Base-by-base conservation (phyloP, 2,113 vertebrate species). In the Cyphotilapia sp. region DNA sequence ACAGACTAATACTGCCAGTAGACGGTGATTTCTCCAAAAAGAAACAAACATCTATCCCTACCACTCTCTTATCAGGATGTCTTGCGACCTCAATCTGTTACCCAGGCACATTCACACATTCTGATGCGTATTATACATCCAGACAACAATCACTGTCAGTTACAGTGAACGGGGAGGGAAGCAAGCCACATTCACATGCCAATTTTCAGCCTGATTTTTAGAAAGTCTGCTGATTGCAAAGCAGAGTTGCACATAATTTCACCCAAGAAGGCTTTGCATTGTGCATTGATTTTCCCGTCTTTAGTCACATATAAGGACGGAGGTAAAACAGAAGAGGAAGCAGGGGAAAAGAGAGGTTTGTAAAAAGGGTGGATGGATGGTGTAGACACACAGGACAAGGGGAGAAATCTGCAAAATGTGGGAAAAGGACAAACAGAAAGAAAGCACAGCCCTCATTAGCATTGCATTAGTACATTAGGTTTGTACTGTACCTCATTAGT, bases 221-320 rank as follows among this genome's bases (percentile, higher is more conserved):
- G 86, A 84, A 63, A 53, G 81, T 24, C 47, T 24, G 82, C 35
- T 93, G 92, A 95, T 92, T 93, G 88, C 87, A 24, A 82, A 82
- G 82, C 81, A 59, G 83, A 86, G 45, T 57, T 83, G 74, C 69
- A 81, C 38, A 35, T 86, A 89, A 90, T 93, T 94, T 93, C 88
- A 87, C 87, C 85, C 61, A 78, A 66, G 31, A 86, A 82, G 66
- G 47, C 78, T 61, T 11, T n/a, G 19, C 33, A 63, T 78, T 81
- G 53, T 71, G 49, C 61, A 45, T 69, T 86, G 82, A 82, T 53
- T 88, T 85, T 12, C 45, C 13, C 14, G 2, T 49, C 63, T 81
- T 66, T 76, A 38, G 9, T 59, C 27, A 76, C 16, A 12, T 49
- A 76, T 76, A 49, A 76, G 42, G 42, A 49, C 0, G 2, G 27